A percentile compares a stretch with the other conserved stretches of the same genome.
phyloP scores from a whole-genome alignment of 2,113 vertebrate genomes.

The Microtus ochrogaster region DNA sequence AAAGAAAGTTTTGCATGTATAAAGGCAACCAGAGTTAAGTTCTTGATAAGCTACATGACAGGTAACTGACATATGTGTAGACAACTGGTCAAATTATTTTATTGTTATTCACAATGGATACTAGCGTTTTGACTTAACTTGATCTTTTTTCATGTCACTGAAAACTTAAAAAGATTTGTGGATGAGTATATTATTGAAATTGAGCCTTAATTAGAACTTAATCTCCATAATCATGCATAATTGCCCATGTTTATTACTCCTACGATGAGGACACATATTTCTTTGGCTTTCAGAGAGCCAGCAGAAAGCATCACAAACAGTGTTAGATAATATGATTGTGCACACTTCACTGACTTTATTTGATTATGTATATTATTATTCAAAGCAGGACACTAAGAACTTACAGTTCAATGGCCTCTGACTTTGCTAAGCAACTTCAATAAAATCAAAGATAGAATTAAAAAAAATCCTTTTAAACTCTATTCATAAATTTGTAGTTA shows the following conservation, averaged over 20 bases:
- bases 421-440: slow-evolving; percentile 70
- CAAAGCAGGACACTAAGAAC: slow-evolving; percentile 71
- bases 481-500: slow-evolving; percentile 55
- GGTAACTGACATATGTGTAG: background rate
- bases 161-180: slow-evolving; percentile 81
- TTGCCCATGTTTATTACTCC: slow-evolving; percentile 85
- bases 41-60: background rate
- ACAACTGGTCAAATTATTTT: slow-evolving; percentile 53
- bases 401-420: slow-evolving; percentile 75
- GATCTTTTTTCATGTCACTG: slow-evolving; percentile 80
- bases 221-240: slow-evolving; percentile 87
- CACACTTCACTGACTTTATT: slow-evolving; percentile 84
- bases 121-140: slow-evolving; percentile 76
- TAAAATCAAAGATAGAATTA: slow-evolving; percentile 49
- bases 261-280: slow-evolving; percentile 79
- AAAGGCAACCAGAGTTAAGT: background rate
- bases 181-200: slow-evolving; percentile 83
- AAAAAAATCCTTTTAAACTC: slow-evolving; percentile 50
- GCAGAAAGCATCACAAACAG: slow-evolving; percentile 81
- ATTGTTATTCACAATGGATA: slow-evolving; percentile 52
- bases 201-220: slow-evolving; percentile 85
- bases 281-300: slow-evolving; percentile 79
- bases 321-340: slow-evolving; percentile 81
- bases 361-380: slow-evolving; percentile 81
- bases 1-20: background rate